Conservation (phyloP, 2,113 vertebrate genomes). For the Rhombomys opimus region DNA sequence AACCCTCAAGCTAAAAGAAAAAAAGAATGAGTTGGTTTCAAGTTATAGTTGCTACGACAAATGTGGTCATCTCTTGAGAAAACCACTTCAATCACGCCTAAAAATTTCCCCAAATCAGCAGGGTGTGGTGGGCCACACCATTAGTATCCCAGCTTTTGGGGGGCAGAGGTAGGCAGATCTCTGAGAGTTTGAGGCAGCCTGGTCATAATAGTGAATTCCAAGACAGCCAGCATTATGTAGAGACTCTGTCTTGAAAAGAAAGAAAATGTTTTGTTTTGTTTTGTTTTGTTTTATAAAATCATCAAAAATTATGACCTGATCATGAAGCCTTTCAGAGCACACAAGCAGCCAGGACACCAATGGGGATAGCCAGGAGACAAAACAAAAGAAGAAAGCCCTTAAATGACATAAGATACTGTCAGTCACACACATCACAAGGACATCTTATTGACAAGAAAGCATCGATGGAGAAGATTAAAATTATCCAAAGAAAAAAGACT, state of each 20-base stretch:
- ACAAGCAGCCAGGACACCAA: not conserved
- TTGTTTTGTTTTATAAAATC: not conserved
- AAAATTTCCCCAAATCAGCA: constrained; percentile 1
- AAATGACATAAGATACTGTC: not conserved
- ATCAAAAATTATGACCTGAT: not conserved
- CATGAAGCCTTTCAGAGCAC: constrained; percentile 18
- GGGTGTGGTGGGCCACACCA: not conserved
- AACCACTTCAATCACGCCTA: constrained; percentile 36
- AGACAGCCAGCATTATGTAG: not conserved
- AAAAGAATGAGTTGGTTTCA: constrained; percentile 37
- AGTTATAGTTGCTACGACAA: constrained; percentile 51
- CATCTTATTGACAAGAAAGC: constrained; percentile 37
- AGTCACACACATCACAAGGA: not conserved
- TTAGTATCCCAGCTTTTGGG: not conserved
- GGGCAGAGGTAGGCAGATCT: not conserved
- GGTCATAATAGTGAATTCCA: not conserved
- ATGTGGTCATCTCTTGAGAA: constrained; percentile 42
- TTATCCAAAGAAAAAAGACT: constrained; percentile 7
- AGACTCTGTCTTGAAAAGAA: not conserved
- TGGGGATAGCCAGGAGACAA: not conserved
- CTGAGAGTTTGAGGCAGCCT: not conserved
- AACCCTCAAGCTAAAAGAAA: constrained; percentile 1
- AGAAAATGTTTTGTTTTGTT: not conserved
- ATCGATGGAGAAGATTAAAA: not conserved
- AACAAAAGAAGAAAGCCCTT: not conserved